Evolutionary conservation across 2,888 invertebrate species (phyloP), one percentile per base, ranked within the genome.

Genomic region (Tridacna gigas): DNA sequence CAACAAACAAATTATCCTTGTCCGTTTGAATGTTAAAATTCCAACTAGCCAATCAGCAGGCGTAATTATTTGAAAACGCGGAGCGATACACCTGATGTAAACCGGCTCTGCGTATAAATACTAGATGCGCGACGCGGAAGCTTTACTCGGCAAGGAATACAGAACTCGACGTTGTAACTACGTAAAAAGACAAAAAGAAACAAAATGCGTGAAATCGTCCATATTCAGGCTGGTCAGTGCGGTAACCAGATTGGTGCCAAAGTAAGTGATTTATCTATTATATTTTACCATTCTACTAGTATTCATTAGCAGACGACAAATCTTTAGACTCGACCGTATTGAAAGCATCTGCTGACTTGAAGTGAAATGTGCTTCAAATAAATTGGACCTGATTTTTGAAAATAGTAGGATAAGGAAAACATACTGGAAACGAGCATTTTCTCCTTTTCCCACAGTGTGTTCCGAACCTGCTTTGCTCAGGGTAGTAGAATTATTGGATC

Each of bases 221-320:
- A 69, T 45, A 69, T 69, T 18, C 69, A 69, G 47, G 69, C 69
- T 47, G 69, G 69, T n/a, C 69, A 69, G 47, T 69, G 69, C 69
- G 69, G 69, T n/a, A 69, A 69, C 69, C 69, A 69, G 69, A 69
- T 69, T 45, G 69, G 69, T 47, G 69, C 69, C 69, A 69, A 69
- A 69, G 69, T 69, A 69, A 69, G 69, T 69, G 3, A 2, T 4
- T 69, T 69, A 0, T 69, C 11, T 26, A 1, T 65, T 65, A 65
- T 12, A 26, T 26, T 3, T 65, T 65, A 28, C 11, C 11, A 26
- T 28, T 12, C 20, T 12, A 25, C 26, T 65, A 26, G 22, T 25
- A 5, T 12, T 63, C 20, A n/a, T 4, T 3, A 13, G 12, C 63
- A 63, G n/a, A 18, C 13, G 25, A 0, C 22, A 63, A 22, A n/a